A percentile compares a stretch with the other conserved stretches of the same genome.
Conservation (phyloP, 2,888 invertebrate genomes). For the Clanis bilineata region DNA sequence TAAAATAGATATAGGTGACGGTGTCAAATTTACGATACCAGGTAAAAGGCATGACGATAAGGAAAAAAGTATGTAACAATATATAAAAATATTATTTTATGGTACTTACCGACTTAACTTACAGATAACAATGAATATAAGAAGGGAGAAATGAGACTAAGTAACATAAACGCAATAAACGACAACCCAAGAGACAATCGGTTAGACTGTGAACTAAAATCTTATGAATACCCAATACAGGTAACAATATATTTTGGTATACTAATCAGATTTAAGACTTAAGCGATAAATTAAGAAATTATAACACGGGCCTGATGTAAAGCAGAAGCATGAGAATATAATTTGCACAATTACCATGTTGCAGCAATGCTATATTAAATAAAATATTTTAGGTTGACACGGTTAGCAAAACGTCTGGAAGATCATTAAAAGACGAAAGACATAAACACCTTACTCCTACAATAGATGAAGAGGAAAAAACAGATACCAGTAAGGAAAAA, state of each 20-base stretch:
- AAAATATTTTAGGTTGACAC: conserved; percentile 83
- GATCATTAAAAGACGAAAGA: conserved; percentile 94
- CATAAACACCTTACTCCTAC: conserved; percentile 94
- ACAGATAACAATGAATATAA: conserved; percentile 92
- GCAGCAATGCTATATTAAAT: too few species aligned
- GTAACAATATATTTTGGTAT: conserved; percentile 38
- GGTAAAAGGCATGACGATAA: conserved; percentile 71
- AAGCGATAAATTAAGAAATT: too few species aligned
- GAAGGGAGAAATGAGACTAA: conserved; percentile 90
- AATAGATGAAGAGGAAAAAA: conserved; percentile 93
- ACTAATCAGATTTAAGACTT: too few species aligned
- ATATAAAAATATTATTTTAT: background rate
- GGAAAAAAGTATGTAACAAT: background rate
- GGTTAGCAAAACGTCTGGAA: conserved; percentile 95
- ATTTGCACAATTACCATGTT: too few species aligned
- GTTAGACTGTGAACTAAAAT: conserved; percentile 88
- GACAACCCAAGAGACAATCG: conserved; percentile 89
- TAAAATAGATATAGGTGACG: conserved; percentile 95
- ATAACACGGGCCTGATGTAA: too few species aligned
- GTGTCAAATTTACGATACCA: conserved; percentile 96
- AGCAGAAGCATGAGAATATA: too few species aligned
- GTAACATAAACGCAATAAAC: conserved; percentile 91
- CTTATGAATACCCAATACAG: conserved; percentile 86
- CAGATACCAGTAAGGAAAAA: conserved; percentile 95
- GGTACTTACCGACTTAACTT: background rate